Evolutionary conservation across 2,888 invertebrate genomes (phyloP).

Genomic region (Plutella xylostella): DNA sequence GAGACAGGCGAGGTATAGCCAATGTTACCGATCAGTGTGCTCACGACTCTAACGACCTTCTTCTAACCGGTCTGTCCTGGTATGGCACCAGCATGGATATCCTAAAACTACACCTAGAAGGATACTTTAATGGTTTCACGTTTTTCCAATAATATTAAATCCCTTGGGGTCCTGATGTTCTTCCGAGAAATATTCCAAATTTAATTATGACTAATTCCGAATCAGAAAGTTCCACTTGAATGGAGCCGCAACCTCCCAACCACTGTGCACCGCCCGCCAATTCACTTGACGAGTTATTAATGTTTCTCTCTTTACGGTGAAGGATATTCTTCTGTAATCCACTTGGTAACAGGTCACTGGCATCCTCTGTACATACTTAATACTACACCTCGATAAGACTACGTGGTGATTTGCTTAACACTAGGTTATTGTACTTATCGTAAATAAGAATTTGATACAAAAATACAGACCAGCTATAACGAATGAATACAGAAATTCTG

Average conservation of each 20-base stretch:
- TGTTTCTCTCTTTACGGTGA: constrained; percentile 57
- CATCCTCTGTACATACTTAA: constrained; percentile 45
- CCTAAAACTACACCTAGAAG: constrained; percentile 16
- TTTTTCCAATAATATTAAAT: background rate
- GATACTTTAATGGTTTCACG: background rate
- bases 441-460: constrained; percentile 1
- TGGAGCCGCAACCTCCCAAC: background rate
- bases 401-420: constrained; percentile 52
- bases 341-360: constrained; percentile 47
- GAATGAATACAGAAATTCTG: too few relatives aligned
- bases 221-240: background rate
- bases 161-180: constrained; percentile 23
- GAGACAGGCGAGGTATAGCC: constrained; percentile 89
- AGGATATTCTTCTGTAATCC: constrained; percentile 58
- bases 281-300: constrained; percentile 1
- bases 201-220: background rate
- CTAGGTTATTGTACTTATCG: background rate
- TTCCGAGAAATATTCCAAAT: background rate
- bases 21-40: constrained; percentile 53
- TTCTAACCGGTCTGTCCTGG: constrained; percentile 66
- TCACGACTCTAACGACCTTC: constrained; percentile 67
- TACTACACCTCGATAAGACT: constrained; percentile 25
- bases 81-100: constrained; percentile 64
- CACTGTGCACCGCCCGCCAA: constrained; percentile 5
- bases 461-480: too few relatives aligned